A percentile compares a stretch with the other conserved stretches of the same genome.
Conservation (phyloP, 2,113 vertebrate genomes). For the Nansenia antarctica region DNA sequence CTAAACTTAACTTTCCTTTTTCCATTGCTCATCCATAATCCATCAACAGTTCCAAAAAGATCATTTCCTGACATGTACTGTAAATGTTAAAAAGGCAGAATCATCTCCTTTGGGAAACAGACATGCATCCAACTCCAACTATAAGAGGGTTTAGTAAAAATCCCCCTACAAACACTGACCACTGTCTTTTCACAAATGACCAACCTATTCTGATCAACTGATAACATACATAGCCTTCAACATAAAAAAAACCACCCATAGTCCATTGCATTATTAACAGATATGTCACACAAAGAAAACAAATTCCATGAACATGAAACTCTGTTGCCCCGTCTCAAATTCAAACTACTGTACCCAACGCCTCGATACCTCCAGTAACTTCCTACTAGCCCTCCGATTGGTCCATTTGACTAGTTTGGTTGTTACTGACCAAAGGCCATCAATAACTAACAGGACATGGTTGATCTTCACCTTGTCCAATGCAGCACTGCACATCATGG, state of each 20-base stretch:
- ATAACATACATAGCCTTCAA: conserved; percentile 19
- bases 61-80: neutral
- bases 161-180: neutral
- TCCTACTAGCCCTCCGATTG: too few species aligned
- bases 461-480: neutral
- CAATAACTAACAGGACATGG: neutral
- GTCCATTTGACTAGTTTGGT: neutral
- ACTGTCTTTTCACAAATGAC: neutral
- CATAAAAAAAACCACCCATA: neutral
- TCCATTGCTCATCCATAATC: neutral
- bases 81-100: neutral
- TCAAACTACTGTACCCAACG: neutral
- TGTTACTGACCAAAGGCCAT: neutral
- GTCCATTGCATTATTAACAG: neutral
- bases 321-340: neutral
- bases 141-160: neutral
- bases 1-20: neutral
- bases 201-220: neutral
- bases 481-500: neutral
- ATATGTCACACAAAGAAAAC: neutral
- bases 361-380: too few species aligned
- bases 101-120: neutral
- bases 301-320: neutral
- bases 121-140: neutral
- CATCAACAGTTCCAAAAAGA: neutral